Evolutionary conservation across 92 coral and sea anemone species (phyloP), one percentile per base, ranked within the genome.

Genomic region (Umimayanthus chanpuru): DNA sequence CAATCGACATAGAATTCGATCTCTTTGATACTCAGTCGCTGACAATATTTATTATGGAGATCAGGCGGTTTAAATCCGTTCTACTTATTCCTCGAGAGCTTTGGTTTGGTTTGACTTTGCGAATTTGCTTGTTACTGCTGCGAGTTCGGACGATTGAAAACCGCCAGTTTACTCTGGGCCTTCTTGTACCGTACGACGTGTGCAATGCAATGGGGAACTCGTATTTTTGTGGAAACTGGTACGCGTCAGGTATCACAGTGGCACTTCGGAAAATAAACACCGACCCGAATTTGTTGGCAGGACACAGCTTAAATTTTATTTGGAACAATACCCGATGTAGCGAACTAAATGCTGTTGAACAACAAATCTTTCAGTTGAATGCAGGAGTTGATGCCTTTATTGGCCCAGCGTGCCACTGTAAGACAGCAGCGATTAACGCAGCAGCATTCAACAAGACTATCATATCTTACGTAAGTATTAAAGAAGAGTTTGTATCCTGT

Each of bases 361-460:
- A 88, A 38, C 96, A 94, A 50, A 82, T 90, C 10, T 77, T 88
- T 81, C 94, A 92, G 85, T 49, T 90, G 11, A 89, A 94, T 61
- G 70, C 78, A 4, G 91, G 90, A 28, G 88, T 94, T 3, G 93
- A 93, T 40, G 96, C 89, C 10, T 94, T 92, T 78, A 85, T 94
- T 29, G 96, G 96, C 0, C 96, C 96, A 0, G 92, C 89, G 4
- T 88, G 93, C 23, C 85, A 90, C 38, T 94, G 96, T 64, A 89
- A 82, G 38, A 89, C 90, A 82, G 92, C 93, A n/a, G 93, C 93
- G 49, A 89, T 89, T 55, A 92, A 90, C 74, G 96, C 96, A 4
- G 94, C 93, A 9, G 96, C 96, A 2, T 92, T 92, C 77, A 90
- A 94, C 92, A 92, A 92, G 50, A 89, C 94, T 26, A 90, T 94